Evolutionary conservation across 2,113 vertebrate species (phyloP), one percentile per base, ranked within the genome.

Genomic region (Catharus bicknelli): DNA sequence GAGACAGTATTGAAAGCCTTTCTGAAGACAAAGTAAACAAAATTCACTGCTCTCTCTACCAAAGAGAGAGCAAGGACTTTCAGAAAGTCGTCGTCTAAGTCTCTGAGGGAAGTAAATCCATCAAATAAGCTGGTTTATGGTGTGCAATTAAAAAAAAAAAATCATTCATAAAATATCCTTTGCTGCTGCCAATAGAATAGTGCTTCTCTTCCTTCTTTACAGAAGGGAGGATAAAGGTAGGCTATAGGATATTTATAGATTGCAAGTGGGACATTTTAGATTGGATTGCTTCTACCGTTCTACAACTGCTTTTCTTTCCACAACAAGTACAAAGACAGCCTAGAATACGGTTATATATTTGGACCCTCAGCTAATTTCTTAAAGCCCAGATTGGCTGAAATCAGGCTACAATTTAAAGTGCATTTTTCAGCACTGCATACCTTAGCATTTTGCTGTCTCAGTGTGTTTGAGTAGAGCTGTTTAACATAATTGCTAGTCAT

Each of bases 401-500:
- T 45, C 69, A 78, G 53, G 26, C 25, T 89, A 72, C 68, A 88
- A 78, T 88, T 90, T 75, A 84, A 93, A 94, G 83, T 68, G 42
- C 58, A 42, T 64, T 95, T 92, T 90, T 82, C 83, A 86, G 38
- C 45, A 62, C 66, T 78, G 58, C 29, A 75, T 86, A 62, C n/a
- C 38, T 68, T 93, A 88, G 36, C 57, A 73, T 92, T 94, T 88
- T 11, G 7, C 83, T 92, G 75, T 16, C 45, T 83, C 86, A 72
- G 54, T 81, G 68, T 64, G 29, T 88, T 92, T 83, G 69, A 93
- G 64, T 30, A 84, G 69, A 95, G 43, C 25, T 63, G 12, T 64
- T 94, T 91, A 93, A 68, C 73, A 81, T 90, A 90, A 86, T 90
- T 90, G 66, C 66, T 47, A 94, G 61, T 72, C 45, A 89, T 82